Percentiles rank a stretch among this genome's conserved stretches.
These are phyloP conservation scores for Eupithecia inturbata DNA, from an alignment of 2,888 invertebrate species.

Conservation along the genomic window DNA sequence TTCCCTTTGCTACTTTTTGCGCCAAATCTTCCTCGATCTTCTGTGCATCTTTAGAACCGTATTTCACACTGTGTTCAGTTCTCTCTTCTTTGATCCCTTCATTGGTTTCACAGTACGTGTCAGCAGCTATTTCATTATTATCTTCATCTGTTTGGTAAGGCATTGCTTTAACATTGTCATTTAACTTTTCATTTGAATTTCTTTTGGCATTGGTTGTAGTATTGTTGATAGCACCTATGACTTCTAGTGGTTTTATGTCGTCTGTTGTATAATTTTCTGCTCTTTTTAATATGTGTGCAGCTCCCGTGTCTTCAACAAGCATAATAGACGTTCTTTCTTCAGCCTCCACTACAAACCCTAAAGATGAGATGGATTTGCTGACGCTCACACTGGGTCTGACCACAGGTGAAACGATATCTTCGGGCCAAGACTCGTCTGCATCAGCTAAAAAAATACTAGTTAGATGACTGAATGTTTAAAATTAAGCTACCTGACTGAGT, in stretches of 20 bases:
- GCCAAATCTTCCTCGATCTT: conserved; percentile 1
- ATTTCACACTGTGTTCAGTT: background rate
- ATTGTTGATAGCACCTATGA: background rate
- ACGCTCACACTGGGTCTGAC: conserved; percentile 62
- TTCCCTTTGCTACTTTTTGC: background rate
- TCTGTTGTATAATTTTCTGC: background rate
- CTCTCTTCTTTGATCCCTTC: background rate
- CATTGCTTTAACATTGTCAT: background rate
- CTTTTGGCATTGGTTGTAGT: background rate
- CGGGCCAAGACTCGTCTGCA: conserved; percentile 73
- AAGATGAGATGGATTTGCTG: conserved; percentile 66
- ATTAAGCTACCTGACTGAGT: background rate
- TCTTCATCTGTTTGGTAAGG: background rate
- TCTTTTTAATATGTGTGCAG: background rate
- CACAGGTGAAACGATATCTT: conserved; percentile 47
- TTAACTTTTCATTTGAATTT: background rate
- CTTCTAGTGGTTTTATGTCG: background rate
- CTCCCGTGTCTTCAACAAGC: conserved; percentile 15
- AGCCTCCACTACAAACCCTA: conserved; percentile 66
- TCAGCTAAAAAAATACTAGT: conserved; percentile 52
- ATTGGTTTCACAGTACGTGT: background rate
- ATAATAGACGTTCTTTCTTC: conserved; percentile 54
- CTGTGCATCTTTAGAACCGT: background rate
- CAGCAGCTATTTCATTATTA: background rate
- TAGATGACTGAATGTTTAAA: background rate